Conservation (phyloP, 2,888 invertebrate species). For the Drepana falcataria region DNA sequence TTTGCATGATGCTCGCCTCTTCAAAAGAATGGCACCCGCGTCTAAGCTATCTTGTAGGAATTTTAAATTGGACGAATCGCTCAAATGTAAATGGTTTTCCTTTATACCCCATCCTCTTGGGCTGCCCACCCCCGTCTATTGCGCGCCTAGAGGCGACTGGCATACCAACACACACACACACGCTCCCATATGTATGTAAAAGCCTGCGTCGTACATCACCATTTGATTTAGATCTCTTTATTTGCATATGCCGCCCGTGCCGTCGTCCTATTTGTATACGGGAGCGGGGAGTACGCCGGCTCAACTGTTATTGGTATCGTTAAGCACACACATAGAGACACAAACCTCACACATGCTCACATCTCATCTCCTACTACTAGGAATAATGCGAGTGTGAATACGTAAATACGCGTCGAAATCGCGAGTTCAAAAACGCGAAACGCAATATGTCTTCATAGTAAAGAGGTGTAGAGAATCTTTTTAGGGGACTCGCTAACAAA, state of each 20-base stretch:
- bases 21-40: slow-evolving; percentile 78
- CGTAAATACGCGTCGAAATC: slow-evolving; percentile 75
- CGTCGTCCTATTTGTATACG: slow-evolving; percentile 50
- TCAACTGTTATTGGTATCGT: slow-evolving; percentile 56
- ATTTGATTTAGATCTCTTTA: slow-evolving; percentile 53
- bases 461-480: slow-evolving; percentile 68
- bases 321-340: slow-evolving; percentile 61
- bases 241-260: slow-evolving; percentile 63
- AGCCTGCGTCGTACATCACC: slow-evolving; percentile 70
- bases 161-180: slow-evolving; percentile 76
- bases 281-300: slow-evolving; percentile 35
- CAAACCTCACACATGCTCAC: slow-evolving; percentile 54
- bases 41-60: slow-evolving; percentile 79
- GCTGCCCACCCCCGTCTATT: slow-evolving; percentile 74
- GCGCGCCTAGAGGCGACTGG: slow-evolving; percentile 77
- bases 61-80: slow-evolving; percentile 81
- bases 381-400: slow-evolving; percentile 77
- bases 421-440: slow-evolving; percentile 78
- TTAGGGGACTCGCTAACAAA: slow-evolving; percentile 62
- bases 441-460: slow-evolving; percentile 76
- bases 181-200: slow-evolving; percentile 29
- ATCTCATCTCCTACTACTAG: slow-evolving; percentile 71
- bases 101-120: slow-evolving; percentile 77
- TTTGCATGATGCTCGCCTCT: slow-evolving; percentile 66
- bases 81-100: slow-evolving; percentile 81